Evolutionary conservation across 1,140 invertebrate genomes (phyloP).

Genomic region (Ceratina australensis): DNA sequence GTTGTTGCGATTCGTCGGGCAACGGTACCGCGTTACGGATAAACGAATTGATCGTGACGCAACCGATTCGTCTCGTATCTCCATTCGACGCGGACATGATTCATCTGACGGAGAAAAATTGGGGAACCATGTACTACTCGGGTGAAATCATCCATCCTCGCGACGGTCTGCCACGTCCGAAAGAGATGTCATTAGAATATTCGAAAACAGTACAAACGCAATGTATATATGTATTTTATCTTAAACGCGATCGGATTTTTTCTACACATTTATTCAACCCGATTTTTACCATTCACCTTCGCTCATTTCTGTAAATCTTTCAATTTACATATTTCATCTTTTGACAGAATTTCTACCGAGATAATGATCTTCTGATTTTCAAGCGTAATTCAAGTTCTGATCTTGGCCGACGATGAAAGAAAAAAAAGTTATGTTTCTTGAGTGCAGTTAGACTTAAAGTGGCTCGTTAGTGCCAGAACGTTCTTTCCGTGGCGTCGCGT

Average conservation of each 20-base stretch:
- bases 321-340: too few relatives aligned
- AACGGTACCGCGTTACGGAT: conserved; percentile 33
- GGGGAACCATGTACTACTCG: conserved; percentile 24
- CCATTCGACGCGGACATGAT: conserved; percentile 56
- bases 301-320: too few relatives aligned
- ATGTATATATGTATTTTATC: too few relatives aligned
- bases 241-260: too few relatives aligned
- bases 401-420: conserved; percentile 19
- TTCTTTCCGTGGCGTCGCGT: conserved; percentile 38
- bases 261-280: too few relatives aligned
- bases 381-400: conserved; percentile 23
- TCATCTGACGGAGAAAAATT: conserved; percentile 58
- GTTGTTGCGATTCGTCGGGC: conserved; percentile 47
- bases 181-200: background rate
- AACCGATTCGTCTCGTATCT: conserved; percentile 54
- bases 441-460: conserved; percentile 49
- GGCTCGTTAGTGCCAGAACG: conserved; percentile 43
- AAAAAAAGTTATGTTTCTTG: conserved; percentile 37
- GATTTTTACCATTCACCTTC: too few relatives aligned
- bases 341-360: background rate
- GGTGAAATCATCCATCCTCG: conserved; percentile 45
- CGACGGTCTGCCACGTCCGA: conserved; percentile 33
- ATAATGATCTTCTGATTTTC: conserved; percentile 2
- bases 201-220: too few relatives aligned
- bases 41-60: conserved; percentile 54